Percentiles rank a stretch among this genome's conserved stretches.
These are phyloP conservation scores for Aethes cnicana DNA, from an alignment of 2,888 invertebrate genomes.

Conservation along the genomic window DNA sequence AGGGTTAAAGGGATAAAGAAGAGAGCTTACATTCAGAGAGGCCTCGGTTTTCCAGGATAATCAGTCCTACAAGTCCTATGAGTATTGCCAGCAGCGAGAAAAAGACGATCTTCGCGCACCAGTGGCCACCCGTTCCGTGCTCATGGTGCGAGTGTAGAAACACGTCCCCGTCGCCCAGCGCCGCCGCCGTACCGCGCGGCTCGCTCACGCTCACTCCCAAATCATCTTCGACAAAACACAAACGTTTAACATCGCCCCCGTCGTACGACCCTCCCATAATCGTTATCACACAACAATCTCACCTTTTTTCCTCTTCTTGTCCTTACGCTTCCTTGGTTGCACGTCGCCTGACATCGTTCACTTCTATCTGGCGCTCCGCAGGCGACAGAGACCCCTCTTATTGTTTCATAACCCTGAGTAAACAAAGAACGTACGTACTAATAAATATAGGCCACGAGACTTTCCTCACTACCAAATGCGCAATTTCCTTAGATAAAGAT, in stretches of 20 bases:
- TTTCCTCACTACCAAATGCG: constrained; percentile 65
- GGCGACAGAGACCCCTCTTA: constrained; percentile 68
- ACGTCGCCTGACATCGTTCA: constrained; percentile 92
- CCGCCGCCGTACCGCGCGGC: constrained; percentile 73
- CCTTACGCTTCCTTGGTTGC: constrained; percentile 92
- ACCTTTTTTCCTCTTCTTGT: constrained; percentile 92
- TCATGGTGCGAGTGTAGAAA: constrained; percentile 90
- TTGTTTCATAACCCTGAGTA: constrained; percentile 79
- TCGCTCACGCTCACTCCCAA: constrained; percentile 71
- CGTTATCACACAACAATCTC: constrained; percentile 38
- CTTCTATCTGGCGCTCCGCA: constrained; percentile 65
- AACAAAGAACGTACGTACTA: constrained; percentile 64
- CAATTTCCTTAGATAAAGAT: constrained; percentile 66
- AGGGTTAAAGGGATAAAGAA: too few species aligned
- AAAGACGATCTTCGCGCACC: constrained; percentile 92
- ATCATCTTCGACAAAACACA: constrained; percentile 63
- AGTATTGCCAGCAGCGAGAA: constrained; percentile 88
- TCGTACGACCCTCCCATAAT: constrained; percentile 21
- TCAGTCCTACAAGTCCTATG: constrained; percentile 87
- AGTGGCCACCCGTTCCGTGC: constrained; percentile 89
- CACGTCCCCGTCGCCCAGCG: constrained; percentile 85
- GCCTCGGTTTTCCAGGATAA: constrained; percentile 90
- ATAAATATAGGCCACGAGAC: constrained; percentile 44
- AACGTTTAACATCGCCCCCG: constrained; percentile 8
- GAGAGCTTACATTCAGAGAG: constrained; percentile 87